Percentiles rank a stretch among this genome's conserved stretches.
phyloP scores from a whole-genome alignment of 2,113 vertebrate species.

The Recurvirostra avosetta region DNA sequence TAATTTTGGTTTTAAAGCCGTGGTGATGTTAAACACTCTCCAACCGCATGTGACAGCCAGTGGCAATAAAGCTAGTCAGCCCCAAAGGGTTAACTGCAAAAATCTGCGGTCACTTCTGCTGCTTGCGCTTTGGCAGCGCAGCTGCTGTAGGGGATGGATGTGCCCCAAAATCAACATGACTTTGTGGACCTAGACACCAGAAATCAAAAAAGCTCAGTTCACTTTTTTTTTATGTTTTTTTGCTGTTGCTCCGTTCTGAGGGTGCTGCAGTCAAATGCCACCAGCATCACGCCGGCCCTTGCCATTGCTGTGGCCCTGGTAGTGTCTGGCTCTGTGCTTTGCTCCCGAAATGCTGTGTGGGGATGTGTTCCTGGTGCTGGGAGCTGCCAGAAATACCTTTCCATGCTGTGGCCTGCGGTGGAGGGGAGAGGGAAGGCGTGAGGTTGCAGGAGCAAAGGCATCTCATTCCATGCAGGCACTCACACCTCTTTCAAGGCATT shows the following conservation, averaged over 20 bases:
- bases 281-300: fast-evolving
- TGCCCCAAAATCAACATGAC: background rate
- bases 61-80: background rate
- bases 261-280: background rate
- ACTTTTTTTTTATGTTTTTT: background rate
- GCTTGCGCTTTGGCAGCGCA: background rate
- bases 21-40: background rate
- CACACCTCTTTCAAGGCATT: background rate
- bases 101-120: background rate
- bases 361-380: background rate
- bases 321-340: fast-evolving
- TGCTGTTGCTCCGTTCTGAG: background rate
- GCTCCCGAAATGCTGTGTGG: background rate
- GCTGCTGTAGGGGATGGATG: background rate
- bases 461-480: background rate
- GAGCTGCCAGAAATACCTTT: background rate
- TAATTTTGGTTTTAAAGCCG: background rate
- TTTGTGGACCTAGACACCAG: background rate
- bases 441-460: background rate
- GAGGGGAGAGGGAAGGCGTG: background rate
- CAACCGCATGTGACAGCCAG: background rate
- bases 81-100: background rate
- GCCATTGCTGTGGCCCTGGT: background rate
- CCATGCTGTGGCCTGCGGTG: fast-evolving
- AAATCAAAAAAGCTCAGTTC: background rate